A percentile compares a stretch with the other conserved stretches of the same genome.
phyloP scores from a whole-genome alignment of 1,140 invertebrate species.

The Aricia agestis region DNA sequence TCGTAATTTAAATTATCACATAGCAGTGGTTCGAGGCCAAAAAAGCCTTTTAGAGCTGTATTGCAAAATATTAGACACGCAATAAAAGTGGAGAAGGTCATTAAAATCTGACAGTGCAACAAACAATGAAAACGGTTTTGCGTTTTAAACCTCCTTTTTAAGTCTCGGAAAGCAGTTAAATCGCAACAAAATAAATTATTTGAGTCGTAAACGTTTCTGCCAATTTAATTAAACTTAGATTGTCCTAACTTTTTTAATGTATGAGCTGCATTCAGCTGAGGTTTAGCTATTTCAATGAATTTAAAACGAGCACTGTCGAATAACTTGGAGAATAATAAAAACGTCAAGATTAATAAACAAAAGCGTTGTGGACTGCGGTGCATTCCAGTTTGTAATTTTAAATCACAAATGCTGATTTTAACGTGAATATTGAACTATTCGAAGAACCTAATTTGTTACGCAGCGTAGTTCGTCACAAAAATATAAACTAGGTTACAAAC shows the following conservation, averaged over 20 bases:
- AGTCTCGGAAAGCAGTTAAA: neutral
- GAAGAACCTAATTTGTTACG: neutral
- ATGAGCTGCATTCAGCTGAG: neutral
- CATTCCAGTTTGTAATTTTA: neutral
- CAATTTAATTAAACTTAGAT: neutral
- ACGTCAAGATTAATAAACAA: neutral
- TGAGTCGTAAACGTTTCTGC: neutral
- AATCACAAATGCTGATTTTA: neutral
- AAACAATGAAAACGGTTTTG: neutral
- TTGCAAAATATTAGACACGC: neutral
- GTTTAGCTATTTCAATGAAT: neutral
- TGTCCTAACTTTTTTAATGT: neutral
- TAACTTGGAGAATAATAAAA: neutral
- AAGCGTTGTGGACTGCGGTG: neutral
- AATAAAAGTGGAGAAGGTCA: neutral
- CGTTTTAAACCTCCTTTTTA: neutral
- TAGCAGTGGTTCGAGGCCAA: no score
- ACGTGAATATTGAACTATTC: no score
- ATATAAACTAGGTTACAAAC: neutral
- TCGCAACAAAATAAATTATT: neutral
- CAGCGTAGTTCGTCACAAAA: neutral
- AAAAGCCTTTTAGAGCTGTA: no score
- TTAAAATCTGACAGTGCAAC: neutral
- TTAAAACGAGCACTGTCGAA: neutral
- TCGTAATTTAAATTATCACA: no score